Evolutionary conservation across 2,797 vertebrate species (phyloP), one percentile per base, ranked within the genome.

Genomic region (Chloroceryle inda): DNA sequence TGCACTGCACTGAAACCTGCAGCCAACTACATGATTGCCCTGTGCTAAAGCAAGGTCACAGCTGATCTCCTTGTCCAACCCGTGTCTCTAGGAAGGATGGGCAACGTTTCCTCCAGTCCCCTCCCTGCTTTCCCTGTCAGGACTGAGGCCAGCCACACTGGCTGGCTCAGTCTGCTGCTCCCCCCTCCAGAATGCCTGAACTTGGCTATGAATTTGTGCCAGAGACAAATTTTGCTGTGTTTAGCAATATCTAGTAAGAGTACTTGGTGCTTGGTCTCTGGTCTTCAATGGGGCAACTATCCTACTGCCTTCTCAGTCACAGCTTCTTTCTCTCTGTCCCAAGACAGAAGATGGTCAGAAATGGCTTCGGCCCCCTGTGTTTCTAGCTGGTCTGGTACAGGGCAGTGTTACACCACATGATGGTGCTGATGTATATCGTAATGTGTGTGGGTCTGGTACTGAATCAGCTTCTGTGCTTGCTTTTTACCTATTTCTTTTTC

Each of bases 371-470:
- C 49, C 17, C 52, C 1, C 2, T 23, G 29, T 5, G 6, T 23
- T 49, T 94, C 45, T 22, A 85, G 53, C 47, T 33, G 38, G 38
- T 27, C 47, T 37, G 59, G 84, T 8, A 73, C n/a, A 94, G 68
- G 35, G 62, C 84, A 38, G 58, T 19, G 13, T 5, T 85, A 67
- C 2, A 88, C 97, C 98, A 97, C 98, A 97, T 63, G 98, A 96
- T 97, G 98, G 98, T 92, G 97, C 97, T 97, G n/a, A 95, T 50
- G 94, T 45, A 73, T 69, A 73, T 16, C 24, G 53, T 27, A 96
- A 95, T 23, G 56, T 23, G 5, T 20, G n/a, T 33, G 42, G 59
- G 45, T 22, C 68, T 67, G 23, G n/a, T 63, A 4, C 33, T n/a
- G 20, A 50, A 58, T 37, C 89, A 37, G 42, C 4, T 52, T 16